These are phyloP conservation scores for Lasioglossum albipes DNA, from an alignment of 1,140 invertebrate species.

Conservation along the genomic window DNA sequence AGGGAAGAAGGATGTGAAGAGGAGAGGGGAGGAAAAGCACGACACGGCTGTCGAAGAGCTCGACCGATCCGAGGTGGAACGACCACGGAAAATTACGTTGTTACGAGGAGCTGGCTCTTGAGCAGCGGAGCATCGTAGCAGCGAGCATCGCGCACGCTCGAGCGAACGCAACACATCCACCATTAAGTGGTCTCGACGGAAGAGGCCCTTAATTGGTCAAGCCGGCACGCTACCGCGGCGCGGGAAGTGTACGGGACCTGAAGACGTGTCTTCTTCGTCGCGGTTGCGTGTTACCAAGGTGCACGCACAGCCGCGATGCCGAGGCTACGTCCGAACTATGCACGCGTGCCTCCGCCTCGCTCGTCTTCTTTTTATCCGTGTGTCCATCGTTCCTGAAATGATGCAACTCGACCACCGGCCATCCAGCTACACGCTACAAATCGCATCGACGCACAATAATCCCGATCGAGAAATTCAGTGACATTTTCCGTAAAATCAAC, in stretches of 20 bases:
- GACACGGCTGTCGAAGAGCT: constrained; percentile 2
- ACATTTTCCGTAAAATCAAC: no score
- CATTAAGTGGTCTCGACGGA: constrained; percentile 48
- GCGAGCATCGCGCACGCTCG: constrained; percentile 25
- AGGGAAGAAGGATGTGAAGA: background rate
- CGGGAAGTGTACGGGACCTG: constrained; percentile 73
- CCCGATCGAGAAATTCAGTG: no score
- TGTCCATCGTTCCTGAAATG: no score
- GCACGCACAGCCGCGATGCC: constrained; percentile 33
- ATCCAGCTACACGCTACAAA: no score
- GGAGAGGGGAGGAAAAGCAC: no score
- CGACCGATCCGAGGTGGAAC: constrained; percentile 39
- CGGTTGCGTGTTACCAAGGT: constrained; percentile 23
- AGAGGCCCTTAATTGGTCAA: constrained; percentile 73
- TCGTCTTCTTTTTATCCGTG: no score
- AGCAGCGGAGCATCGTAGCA: no score
- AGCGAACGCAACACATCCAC: constrained; percentile 48
- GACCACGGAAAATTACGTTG: constrained; percentile 57
- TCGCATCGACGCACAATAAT: no score
- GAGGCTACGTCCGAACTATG: constrained; percentile 4
- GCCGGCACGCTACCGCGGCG: constrained; percentile 62
- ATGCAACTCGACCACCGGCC: no score
- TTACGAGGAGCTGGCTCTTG: constrained; percentile 37
- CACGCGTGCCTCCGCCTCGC: background rate
- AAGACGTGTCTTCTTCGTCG: constrained; percentile 62